These are phyloP conservation scores for Sinotaia quadrata DNA, from an alignment of 2,888 invertebrate genomes.

Conservation along the genomic window DNA sequence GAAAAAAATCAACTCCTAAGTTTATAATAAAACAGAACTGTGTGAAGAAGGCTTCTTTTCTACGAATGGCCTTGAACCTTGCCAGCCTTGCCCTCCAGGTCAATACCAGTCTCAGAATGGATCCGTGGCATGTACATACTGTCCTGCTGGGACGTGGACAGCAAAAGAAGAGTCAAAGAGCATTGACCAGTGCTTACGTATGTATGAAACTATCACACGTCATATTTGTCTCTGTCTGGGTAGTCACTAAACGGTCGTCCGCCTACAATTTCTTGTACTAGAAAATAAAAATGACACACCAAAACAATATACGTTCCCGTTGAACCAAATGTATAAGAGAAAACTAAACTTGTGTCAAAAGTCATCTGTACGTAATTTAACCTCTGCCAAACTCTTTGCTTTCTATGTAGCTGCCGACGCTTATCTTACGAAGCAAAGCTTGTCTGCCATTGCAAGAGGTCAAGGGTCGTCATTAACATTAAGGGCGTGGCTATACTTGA, in stretches of 20 bases:
- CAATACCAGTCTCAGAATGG: constrained; percentile 8
- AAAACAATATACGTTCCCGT: no score
- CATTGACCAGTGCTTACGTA: background rate
- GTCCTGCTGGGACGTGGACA: constrained; percentile 14
- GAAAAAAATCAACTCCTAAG: no score
- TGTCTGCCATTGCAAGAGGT: background rate
- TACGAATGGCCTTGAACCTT: background rate
- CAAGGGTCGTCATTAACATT: background rate
- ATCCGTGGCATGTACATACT: constrained; percentile 3
- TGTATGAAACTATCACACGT: no score
- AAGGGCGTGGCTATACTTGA: background rate
- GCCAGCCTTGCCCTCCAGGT: constrained; percentile 2
- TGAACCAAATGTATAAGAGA: no score
- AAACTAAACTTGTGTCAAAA: no score
- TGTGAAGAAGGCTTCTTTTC: background rate
- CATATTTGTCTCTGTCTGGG: no score
- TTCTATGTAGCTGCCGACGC: background rate
- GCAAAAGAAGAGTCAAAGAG: background rate
- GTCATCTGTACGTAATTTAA: no score
- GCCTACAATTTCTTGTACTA: no score
- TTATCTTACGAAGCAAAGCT: background rate
- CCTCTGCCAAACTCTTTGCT: no score
- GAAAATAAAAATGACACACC: no score
- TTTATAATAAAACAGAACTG: no score
- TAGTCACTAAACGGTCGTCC: no score